Conservation (phyloP, 2,888 invertebrate species). For the Apantesis nais region DNA sequence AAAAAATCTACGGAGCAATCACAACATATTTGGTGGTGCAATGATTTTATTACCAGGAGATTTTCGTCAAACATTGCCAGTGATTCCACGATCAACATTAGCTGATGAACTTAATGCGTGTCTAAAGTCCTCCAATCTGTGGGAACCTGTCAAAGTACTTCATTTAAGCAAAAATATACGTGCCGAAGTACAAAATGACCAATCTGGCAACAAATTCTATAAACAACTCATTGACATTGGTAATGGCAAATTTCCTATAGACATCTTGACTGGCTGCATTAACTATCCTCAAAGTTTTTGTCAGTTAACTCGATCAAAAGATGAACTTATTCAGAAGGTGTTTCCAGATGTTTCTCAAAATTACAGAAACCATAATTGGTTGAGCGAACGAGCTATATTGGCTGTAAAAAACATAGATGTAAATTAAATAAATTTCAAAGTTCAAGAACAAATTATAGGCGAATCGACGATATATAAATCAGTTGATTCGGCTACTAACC, state of each 20-base stretch:
- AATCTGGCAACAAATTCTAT: conserved; percentile 28
- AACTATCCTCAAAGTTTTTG: conserved; percentile 31
- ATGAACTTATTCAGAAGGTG: conserved; percentile 23
- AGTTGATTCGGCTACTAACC: conserved; percentile 23
- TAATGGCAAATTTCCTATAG: conserved; percentile 31
- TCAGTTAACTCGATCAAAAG: conserved; percentile 32
- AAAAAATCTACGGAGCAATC: too few relatives aligned
- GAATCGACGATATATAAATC: background rate
- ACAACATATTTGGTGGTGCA: too few relatives aligned
- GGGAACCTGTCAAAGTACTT: background rate
- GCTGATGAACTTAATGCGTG: conserved; percentile 55
- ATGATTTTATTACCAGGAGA: too few relatives aligned
- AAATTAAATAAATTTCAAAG: background rate
- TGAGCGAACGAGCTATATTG: conserved; percentile 25
- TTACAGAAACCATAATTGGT: conserved; percentile 15
- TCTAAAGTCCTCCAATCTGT: conserved; percentile 18
- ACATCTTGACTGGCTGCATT: conserved; percentile 29
- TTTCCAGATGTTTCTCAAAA: conserved; percentile 12
- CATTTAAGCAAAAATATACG: conserved; percentile 25
- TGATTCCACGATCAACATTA: conserved; percentile 11
- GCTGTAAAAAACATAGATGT: conserved; percentile 29
- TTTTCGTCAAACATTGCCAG: background rate
- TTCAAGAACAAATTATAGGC: background rate
- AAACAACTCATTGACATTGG: conserved; percentile 35
- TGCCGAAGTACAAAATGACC: conserved; percentile 14